Conservation (phyloP, 2,888 invertebrate species). For the Troides aeacus region DNA sequence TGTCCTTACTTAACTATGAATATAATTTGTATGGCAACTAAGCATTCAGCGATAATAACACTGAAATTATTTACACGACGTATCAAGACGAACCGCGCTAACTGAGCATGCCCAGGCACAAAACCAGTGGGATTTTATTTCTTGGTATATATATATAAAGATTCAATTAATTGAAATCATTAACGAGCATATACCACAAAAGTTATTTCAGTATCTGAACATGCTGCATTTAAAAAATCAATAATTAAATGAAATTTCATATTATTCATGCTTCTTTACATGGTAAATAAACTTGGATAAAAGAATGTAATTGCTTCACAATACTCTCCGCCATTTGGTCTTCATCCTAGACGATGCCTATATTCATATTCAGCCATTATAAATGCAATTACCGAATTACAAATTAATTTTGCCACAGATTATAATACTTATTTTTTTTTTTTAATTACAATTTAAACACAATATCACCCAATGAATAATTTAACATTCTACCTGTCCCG, state of each 20-base stretch:
- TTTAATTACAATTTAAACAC: constrained; percentile 52
- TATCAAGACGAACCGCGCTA: constrained; percentile 28
- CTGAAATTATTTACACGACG: constrained; percentile 72
- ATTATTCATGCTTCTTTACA: constrained; percentile 56
- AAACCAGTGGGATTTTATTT: background rate
- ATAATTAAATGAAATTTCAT: constrained; percentile 3
- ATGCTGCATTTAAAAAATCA: constrained; percentile 10
- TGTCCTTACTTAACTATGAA: constrained; percentile 69
- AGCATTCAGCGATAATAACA: constrained; percentile 66
- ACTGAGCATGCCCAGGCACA: constrained; percentile 23
- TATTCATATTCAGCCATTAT: constrained; percentile 57
- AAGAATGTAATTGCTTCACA: background rate
- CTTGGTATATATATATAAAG: background rate
- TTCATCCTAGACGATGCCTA: background rate
- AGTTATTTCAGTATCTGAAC: constrained; percentile 8
- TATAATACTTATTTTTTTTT: constrained; percentile 58
- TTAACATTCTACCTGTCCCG: constrained; percentile 48
- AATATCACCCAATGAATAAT: constrained; percentile 75
- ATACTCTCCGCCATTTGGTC: background rate
- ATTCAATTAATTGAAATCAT: background rate
- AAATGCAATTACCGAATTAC: constrained; percentile 57
- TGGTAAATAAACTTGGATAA: constrained; percentile 16
- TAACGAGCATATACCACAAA: background rate
- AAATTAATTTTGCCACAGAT: constrained; percentile 64
- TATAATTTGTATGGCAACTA: constrained; percentile 78